Conservation (phyloP, 2,797 vertebrate genomes). For the Poecilia gillii region DNA sequence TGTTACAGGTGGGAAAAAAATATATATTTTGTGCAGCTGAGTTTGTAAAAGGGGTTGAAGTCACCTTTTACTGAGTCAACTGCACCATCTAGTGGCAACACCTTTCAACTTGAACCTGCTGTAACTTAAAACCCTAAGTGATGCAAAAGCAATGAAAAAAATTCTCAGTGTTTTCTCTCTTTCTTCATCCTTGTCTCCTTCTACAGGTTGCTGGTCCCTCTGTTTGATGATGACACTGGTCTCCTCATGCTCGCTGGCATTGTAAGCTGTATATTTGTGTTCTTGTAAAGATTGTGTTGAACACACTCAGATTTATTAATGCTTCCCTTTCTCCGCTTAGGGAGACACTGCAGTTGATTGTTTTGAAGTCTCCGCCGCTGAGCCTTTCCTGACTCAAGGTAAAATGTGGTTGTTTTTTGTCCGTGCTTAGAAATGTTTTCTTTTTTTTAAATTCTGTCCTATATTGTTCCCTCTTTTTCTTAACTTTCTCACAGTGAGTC, state of each 20-base stretch:
- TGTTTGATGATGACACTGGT: conserved; percentile 88
- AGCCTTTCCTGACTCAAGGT: conserved; percentile 88
- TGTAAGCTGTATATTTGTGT: conserved; percentile 75
- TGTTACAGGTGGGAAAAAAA: neutral
- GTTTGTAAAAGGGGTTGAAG: neutral
- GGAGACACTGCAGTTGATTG: conserved; percentile 88
- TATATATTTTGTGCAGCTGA: neutral
- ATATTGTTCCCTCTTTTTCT: neutral
- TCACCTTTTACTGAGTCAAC: conserved; percentile 5
- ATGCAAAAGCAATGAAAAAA: neutral
- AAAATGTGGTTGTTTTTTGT: conserved; percentile 18
- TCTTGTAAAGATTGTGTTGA: neutral
- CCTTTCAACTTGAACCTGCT: conserved; percentile 3
- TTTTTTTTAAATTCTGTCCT: neutral
- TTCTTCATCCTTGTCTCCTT: conserved; percentile 17
- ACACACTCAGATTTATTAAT: neutral
- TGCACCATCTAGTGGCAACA: conserved; percentile 65
- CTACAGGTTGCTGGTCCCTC: conserved; percentile 84
- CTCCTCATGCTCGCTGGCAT: conserved; percentile 89
- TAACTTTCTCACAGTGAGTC: conserved; percentile 81
- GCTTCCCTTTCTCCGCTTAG: conserved; percentile 71
- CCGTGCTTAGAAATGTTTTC: neutral
- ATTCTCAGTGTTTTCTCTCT: conserved; percentile 3
- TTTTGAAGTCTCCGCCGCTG: conserved; percentile 82
- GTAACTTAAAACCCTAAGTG: neutral